These are phyloP conservation scores for Archocentrus centrarchus DNA, from an alignment of 2,113 vertebrate species.

Conservation along the genomic window DNA sequence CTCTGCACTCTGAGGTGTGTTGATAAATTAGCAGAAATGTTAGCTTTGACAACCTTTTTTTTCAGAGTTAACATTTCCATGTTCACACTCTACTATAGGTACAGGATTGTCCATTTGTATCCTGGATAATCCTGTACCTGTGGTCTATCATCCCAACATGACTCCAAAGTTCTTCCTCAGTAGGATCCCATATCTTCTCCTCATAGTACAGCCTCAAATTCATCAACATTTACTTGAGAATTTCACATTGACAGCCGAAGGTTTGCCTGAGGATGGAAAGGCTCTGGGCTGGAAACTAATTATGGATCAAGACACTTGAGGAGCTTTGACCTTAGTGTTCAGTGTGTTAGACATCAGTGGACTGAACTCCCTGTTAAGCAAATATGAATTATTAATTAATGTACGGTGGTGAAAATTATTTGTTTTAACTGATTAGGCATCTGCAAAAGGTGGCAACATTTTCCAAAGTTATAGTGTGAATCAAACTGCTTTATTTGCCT, in stretches of 20 bases:
- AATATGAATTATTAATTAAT: not conserved
- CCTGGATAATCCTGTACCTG: not conserved
- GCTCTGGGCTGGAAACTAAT: slow-evolving; percentile 21
- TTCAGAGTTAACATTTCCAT: too few relatives aligned
- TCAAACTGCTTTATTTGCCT: not conserved
- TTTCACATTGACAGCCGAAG: slow-evolving; percentile 15
- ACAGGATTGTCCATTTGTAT: not conserved
- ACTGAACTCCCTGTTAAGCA: not conserved
- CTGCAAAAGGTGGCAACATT: not conserved
- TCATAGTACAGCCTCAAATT: not conserved
- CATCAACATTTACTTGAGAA: not conserved
- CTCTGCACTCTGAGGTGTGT: not conserved
- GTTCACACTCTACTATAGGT: too few relatives aligned
- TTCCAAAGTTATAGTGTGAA: not conserved
- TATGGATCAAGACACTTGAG: slow-evolving; percentile 24
- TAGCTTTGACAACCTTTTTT: not conserved
- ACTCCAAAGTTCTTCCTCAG: not conserved
- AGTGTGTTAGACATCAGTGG: not conserved
- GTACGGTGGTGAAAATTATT: not conserved
- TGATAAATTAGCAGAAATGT: not conserved
- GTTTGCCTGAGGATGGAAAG: slow-evolving; percentile 21
- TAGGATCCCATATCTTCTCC: not conserved
- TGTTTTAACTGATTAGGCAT: not conserved
- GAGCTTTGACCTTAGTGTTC: slow-evolving; percentile 26
- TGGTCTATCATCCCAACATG: not conserved